phyloP scores from a whole-genome alignment of 2,113 vertebrate genomes.

The Bubo scandiacus region DNA sequence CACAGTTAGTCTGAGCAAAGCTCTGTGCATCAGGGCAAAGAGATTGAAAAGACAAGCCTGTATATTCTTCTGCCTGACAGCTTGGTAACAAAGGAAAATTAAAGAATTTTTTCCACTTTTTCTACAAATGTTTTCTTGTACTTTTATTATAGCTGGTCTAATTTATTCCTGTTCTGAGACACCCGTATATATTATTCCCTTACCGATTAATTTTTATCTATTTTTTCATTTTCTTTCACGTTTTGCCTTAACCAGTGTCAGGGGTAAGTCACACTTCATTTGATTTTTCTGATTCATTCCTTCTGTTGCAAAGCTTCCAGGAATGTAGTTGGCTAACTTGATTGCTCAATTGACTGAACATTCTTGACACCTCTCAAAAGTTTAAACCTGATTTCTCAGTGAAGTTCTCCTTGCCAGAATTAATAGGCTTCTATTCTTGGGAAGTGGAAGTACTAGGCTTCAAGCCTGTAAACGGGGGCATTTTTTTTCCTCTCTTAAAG shows the following conservation, averaged over 20 bases:
- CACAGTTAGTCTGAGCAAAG: neutral
- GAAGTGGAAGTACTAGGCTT: neutral
- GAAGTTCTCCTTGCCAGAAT: neutral
- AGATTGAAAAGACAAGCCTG: neutral
- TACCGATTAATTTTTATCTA: neutral
- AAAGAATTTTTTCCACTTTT: neutral
- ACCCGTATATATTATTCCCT: neutral
- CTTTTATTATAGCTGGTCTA: neutral
- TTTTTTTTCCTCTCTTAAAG: neutral
- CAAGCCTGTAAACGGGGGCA: neutral
- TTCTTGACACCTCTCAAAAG: constrained; percentile 16
- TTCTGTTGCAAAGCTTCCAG: constrained; percentile 32
- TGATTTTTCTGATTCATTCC: constrained; percentile 24
- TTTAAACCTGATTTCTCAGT: constrained; percentile 11
- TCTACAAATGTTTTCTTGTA: neutral
- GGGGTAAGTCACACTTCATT: neutral
- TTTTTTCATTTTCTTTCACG: neutral
- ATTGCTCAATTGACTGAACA: neutral
- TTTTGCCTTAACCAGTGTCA: neutral
- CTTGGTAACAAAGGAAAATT: neutral
- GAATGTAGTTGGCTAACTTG: neutral
- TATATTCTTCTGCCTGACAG: neutral
- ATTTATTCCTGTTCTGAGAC: neutral
- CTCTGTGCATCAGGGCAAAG: neutral
- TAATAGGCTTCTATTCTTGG: neutral